Evolutionary conservation across 64 coral and sea anemone genomes (phyloP).

Genomic region (Pocillopora verrucosa): DNA sequence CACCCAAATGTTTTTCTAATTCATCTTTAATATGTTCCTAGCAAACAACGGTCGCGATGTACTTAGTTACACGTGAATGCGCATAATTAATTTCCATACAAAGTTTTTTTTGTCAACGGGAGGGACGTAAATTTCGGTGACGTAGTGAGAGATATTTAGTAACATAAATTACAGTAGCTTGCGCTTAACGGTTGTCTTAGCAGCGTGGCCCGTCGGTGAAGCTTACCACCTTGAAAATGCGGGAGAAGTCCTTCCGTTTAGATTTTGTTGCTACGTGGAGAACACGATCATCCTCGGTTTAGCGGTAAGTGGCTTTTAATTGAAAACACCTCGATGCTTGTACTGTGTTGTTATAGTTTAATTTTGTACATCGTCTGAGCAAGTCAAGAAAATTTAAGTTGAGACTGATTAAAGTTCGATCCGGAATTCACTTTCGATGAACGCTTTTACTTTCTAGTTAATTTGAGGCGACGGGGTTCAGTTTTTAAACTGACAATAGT

Average conservation of each 20-base stretch:
- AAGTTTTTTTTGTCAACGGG: not conserved
- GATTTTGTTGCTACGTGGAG: not conserved
- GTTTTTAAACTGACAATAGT: no score
- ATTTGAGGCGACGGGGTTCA: no score
- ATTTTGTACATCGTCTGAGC: not conserved
- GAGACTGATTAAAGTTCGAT: no score
- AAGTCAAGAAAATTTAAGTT: not conserved
- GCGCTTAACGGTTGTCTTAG: not conserved
- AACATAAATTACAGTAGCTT: not conserved
- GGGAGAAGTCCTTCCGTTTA: not conserved
- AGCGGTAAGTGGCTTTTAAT: not conserved
- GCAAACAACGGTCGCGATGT: not conserved
- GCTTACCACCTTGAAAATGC: not conserved
- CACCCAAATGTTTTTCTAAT: not conserved
- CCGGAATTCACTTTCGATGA: no score
- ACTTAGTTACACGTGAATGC: slow-evolving; percentile 39
- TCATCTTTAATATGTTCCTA: not conserved
- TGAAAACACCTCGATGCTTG: not conserved
- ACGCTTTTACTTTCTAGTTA: no score
- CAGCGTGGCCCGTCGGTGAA: not conserved
- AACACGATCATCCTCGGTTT: not conserved
- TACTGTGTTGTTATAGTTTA: not conserved
- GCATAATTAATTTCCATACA: slow-evolving; percentile 6
- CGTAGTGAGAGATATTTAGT: not conserved
- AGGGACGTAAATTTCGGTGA: not conserved